Evolutionary conservation across 1,140 invertebrate species (phyloP), one percentile per base, ranked within the genome.

Genomic region (Apocrypta bakeri): DNA sequence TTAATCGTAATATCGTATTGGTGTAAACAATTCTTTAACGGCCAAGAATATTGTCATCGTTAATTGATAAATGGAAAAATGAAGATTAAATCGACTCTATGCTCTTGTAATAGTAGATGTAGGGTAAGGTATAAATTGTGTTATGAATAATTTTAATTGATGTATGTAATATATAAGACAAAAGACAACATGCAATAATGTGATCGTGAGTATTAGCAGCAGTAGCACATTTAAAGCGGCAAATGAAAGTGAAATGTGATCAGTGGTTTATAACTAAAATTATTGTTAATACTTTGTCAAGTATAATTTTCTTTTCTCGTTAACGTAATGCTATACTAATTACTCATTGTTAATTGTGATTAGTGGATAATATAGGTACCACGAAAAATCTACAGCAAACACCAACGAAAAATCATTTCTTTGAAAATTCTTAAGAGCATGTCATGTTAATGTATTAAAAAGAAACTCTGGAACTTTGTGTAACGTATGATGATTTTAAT

Each of bases 221-320:
- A 89, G n/a, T n/a, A n/a, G 90, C 90, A 91, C 91, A 91, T 88
- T 88, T 87, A 92, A 92, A 92, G 91, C 90, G 84, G 90, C 90
- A 92, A 92, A 92, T 91, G 86, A 92, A 88, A 92, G 85, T 90
- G 86, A 91, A 90, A 88, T 88, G 88, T 90, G 87, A 84, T 89
- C 86, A 88, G 85, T 87, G 87, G 85, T 87, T 90, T 89, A 89
- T 85, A 91, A 90, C 85, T 89, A 90, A 91, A 90, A 89, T 87
- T 83, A 87, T 66, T 87, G 86, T 89, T 87, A 85, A 85, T 81
- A 91, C 90, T 91, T 90, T 79, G 90, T 90, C 90, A 92, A 91
- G 91, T 91, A 91, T 92, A 88, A 88, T 85, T 77, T 64, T 77
- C 27, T 71, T 9, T n/a, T n/a, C n/a, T 69, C 61, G 75, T 79